Evolutionary conservation across 64 coral and sea anemone species (phyloP), one percentile per base, ranked within the genome.

Genomic region (Platygyra sinensis): DNA sequence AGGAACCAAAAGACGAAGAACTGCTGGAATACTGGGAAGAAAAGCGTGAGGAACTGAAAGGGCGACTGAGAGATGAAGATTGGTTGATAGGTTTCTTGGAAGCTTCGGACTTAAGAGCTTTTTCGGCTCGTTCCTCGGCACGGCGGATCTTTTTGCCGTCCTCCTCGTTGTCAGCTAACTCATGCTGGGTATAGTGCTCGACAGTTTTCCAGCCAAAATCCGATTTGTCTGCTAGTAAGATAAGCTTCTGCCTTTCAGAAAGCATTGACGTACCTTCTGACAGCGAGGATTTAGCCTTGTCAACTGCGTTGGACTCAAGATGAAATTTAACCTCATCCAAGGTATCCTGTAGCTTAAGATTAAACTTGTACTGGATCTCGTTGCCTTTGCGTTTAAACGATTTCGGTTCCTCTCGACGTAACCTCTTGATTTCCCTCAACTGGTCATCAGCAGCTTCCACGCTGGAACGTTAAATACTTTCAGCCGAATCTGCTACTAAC

Each of bases 151-250:
- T 90, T 55, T 90, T 90, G 16, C 60, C 88, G 24, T 90, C 88
- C 30, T 24, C 77, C 72, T 76, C 52, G 20, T 88, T 57, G 11
- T 22, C 51, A 39, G n/a, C n/a, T n/a, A n/a, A n/a, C n/a, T n/a
- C n/a, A n/a, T n/a, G n/a, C n/a, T n/a, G n/a, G n/a, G n/a, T n/a
- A n/a, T n/a, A n/a, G n/a, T n/a, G n/a, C n/a, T n/a, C n/a, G n/a
- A n/a, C n/a, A n/a, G 88, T 90, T 29, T 80, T 90, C 88, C 88
- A 90, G 33, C 88, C 88, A 52, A 79, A 90, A 22, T 89, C 75
- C 13, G 87, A 89, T 67, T 89, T 89, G 46, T 89, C 87, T 60
- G 87, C 87, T 39, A 89, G 42, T 16, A 89, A 49, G 18, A 89
- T 79, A n/a, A 89, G 32, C 57, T 89, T 89, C 39, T 89, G 87